Conservation (phyloP, 2,888 invertebrate genomes). For the Harmothoe impar region DNA sequence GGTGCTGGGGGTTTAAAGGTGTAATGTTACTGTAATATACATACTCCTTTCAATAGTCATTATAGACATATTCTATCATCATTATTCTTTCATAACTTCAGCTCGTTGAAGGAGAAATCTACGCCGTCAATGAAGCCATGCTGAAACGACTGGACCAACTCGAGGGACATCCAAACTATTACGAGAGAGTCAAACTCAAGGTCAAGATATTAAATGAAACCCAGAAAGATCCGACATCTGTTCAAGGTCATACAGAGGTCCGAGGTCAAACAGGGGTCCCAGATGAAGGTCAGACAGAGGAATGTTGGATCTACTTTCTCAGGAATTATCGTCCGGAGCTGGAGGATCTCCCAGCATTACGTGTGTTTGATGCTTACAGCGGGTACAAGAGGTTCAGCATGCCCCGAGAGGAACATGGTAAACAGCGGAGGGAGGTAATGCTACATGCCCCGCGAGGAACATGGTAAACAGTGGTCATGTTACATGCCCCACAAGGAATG, state of each 20-base stretch:
- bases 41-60: too few relatives aligned
- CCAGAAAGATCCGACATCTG: not conserved
- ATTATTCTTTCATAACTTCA: too few relatives aligned
- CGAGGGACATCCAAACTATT: slow-evolving; percentile 18
- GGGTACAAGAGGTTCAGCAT: not conserved
- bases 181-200: not conserved
- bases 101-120: not conserved
- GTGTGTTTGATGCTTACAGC: not conserved
- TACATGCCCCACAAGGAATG: not conserved
- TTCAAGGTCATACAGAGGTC: not conserved
- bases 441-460: not conserved
- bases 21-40: too few relatives aligned
- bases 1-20: too few relatives aligned
- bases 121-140: not conserved
- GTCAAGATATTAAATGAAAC: too few relatives aligned
- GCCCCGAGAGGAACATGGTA: not conserved
- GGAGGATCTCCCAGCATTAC: not conserved
- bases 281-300: not conserved
- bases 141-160: not conserved
- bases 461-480: not conserved
- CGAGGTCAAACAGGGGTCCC: not conserved
- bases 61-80: too few relatives aligned
- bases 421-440: not conserved
- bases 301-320: not conserved
- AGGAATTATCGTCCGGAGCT: not conserved